Percentiles rank a stretch among this genome's conserved stretches.
phyloP scores from a whole-genome alignment of 1,140 invertebrate species.

The Helicoverpa zea region DNA sequence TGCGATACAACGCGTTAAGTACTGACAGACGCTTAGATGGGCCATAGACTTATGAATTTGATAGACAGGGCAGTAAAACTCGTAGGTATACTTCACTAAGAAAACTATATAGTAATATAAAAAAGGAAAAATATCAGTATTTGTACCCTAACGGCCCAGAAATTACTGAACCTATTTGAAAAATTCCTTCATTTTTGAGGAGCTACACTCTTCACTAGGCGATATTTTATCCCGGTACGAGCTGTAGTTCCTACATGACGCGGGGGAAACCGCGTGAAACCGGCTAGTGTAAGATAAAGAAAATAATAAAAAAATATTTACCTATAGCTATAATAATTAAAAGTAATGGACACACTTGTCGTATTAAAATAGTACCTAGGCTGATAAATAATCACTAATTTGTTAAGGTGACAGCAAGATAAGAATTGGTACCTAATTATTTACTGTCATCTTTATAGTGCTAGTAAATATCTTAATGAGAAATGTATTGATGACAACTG shows the following conservation, averaged over 20 bases:
- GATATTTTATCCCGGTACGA: too few species aligned
- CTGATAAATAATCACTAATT: conserved; percentile 10
- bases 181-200: too few species aligned
- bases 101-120: too few species aligned
- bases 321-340: too few species aligned
- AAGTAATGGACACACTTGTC: neutral
- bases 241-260: too few species aligned
- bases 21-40: conserved; percentile 68
- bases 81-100: too few species aligned
- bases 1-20: conserved; percentile 78
- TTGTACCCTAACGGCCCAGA: too few species aligned
- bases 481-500: neutral
- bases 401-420: conserved; percentile 2
- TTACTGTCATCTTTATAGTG: neutral
- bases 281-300: too few species aligned
- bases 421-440: neutral
- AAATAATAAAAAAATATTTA: neutral
- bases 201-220: too few species aligned
- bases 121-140: too few species aligned
- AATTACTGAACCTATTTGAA: too few species aligned
- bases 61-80: neutral
- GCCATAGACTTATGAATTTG: conserved; percentile 53
- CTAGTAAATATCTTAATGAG: neutral
- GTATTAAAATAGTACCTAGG: neutral
- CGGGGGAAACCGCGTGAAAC: too few species aligned